phyloP scores from a whole-genome alignment of 2,888 invertebrate species.

The Clivina fossor region DNA sequence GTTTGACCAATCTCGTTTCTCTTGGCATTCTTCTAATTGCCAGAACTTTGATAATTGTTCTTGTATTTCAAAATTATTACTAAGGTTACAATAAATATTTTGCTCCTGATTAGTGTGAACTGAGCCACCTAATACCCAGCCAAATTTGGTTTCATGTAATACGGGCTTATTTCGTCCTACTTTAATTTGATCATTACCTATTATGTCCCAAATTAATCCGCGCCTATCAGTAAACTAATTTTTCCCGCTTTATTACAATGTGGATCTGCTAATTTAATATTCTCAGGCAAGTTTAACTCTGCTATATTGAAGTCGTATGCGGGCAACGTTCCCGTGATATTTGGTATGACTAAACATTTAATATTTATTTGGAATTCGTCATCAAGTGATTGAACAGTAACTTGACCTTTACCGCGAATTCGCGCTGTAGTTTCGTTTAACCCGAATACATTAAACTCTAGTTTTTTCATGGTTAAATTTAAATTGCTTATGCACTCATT shows the following conservation, averaged over 20 bases:
- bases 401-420: too few relatives aligned
- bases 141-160: slow-evolving; percentile 4
- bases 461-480: too few relatives aligned
- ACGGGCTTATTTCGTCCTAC: too few relatives aligned
- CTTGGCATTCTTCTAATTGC: slow-evolving; percentile 4
- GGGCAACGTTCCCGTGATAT: too few relatives aligned
- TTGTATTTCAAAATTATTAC: background rate
- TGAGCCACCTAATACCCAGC: too few relatives aligned
- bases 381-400: too few relatives aligned
- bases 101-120: background rate
- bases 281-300: background rate
- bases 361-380: too few relatives aligned
- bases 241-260: background rate
- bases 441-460: too few relatives aligned
- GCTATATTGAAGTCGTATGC: background rate
- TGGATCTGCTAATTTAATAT: background rate
- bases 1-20: background rate
- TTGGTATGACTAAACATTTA: too few relatives aligned
- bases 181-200: background rate
- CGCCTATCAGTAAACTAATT: background rate
- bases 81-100: background rate
- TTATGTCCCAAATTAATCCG: background rate
- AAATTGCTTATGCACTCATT: too few relatives aligned
- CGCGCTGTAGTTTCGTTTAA: too few relatives aligned
- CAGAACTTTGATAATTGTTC: background rate